Base-by-base conservation (phyloP, 2,797 vertebrate genomes). In the Enteromius mattozi region DNA sequence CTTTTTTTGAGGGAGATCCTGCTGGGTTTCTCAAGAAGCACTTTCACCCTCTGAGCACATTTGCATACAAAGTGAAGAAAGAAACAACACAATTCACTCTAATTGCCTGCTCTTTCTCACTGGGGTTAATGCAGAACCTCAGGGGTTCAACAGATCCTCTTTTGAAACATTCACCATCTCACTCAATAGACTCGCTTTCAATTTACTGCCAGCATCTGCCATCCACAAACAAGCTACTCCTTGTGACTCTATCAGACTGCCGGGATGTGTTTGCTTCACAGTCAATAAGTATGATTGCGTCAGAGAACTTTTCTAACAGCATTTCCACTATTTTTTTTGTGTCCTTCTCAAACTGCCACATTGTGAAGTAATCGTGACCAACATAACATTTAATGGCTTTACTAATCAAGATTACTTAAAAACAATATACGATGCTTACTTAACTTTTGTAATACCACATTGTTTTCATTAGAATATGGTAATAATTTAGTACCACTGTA, bases 51-150 rank as follows among this genome's bases (percentile, higher is more conserved):
- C 91, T 92, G 90, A 91, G 88, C 87, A 90, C 92, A 95, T 95
- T 95, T 95, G 93, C 95, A 95, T 95, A 95, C 94, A 95, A 95
- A 95, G 94, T 95, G 93, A 94, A 94, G 92, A 90, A 92, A 93
- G 93, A 94, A 91, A 95, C 94, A 95, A 95, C 93, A 93, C 92
- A 93, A 93, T 95, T 94, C 93, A 93, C 92, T 93, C 94, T 94
- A 96, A 95, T 95, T 94, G 93, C 94, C 91, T 92, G 87, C 92
- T 94, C 92, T 88, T 94, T 95, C 94, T 95, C 91, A 89, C 90
- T 85, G 61, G 92, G 93, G 95, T 95, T 95, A 95, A 95, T 94
- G 92, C 92, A 93, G 90, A 78, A 93, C 94, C 94, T 93, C 90
- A 71, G 94, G 95, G 95, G 94, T 92, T 89, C 91, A 91, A 88